These are phyloP conservation scores for Bombus cullumanus DNA, from an alignment of 1,140 invertebrate species.

Conservation along the genomic window DNA sequence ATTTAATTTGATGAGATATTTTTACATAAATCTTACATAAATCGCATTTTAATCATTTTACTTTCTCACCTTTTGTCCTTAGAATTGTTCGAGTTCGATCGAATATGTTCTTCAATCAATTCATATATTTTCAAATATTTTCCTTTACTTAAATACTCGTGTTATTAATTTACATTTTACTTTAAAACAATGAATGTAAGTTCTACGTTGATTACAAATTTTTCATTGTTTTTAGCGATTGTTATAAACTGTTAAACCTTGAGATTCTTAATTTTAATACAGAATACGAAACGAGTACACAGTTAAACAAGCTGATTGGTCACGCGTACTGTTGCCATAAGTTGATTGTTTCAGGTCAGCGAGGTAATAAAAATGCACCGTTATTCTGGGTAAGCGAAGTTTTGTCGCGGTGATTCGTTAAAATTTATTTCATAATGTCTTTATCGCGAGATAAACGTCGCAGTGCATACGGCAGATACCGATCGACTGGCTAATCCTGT, in stretches of 20 bases:
- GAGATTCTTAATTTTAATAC: background rate
- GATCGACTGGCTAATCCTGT: background rate
- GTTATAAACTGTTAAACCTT: background rate
- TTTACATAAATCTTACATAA: too few relatives aligned
- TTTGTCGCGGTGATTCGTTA: slow-evolving; percentile 45
- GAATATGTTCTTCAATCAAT: too few relatives aligned
- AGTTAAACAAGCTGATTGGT: background rate
- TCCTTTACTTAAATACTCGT: too few relatives aligned
- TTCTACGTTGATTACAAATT: background rate
- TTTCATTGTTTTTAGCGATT: background rate
- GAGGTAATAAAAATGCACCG: slow-evolving; percentile 61
- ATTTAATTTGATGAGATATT: too few relatives aligned
- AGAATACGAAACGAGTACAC: background rate
- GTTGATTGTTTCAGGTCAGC: slow-evolving; percentile 57
- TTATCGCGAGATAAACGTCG: background rate
- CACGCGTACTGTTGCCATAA: background rate
- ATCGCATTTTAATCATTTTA: too few relatives aligned
- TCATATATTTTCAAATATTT: too few relatives aligned
- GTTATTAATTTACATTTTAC: too few relatives aligned
- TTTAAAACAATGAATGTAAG: too few relatives aligned
- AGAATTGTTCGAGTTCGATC: too few relatives aligned
- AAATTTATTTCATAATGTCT: slow-evolving; percentile 17
- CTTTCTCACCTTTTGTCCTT: too few relatives aligned
- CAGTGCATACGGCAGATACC: background rate
- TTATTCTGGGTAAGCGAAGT: slow-evolving; percentile 42